These are phyloP conservation scores for Hiodon alosoides DNA, from an alignment of 2,113 vertebrate genomes.

Conservation along the genomic window DNA sequence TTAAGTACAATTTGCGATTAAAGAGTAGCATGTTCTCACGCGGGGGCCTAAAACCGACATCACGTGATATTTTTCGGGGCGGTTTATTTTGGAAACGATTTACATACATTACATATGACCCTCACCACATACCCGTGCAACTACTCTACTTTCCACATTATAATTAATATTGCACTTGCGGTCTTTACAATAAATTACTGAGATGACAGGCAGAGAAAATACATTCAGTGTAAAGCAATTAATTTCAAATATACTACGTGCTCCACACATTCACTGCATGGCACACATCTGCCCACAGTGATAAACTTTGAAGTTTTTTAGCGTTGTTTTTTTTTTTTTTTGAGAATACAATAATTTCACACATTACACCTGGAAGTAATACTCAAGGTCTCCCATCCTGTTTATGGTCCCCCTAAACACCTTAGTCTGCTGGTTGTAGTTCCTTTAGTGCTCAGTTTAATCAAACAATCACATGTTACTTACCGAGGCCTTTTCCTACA, in stretches of 20 bases:
- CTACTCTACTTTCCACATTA: conserved; percentile 7
- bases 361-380: background rate
- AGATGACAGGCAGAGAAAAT: conserved; percentile 5
- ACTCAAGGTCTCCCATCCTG: no score
- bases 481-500: no score
- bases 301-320: background rate
- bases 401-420: no score
- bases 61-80: background rate
- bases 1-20: background rate
- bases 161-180: conserved; percentile 40
- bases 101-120: background rate
- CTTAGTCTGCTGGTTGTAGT: no score
- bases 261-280: background rate
- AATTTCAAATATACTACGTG: background rate
- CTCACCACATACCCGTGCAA: background rate
- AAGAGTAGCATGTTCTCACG: background rate
- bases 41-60: background rate
- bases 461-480: no score
- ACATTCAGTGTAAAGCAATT: background rate
- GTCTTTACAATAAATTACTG: conserved; percentile 26
- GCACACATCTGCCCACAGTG: background rate
- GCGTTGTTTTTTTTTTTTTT: background rate
- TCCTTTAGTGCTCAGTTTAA: no score
- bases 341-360: background rate
- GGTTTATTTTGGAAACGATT: background rate